Base-by-base conservation (phyloP, 2,888 invertebrate species). In the Coleophora flavipennella region DNA sequence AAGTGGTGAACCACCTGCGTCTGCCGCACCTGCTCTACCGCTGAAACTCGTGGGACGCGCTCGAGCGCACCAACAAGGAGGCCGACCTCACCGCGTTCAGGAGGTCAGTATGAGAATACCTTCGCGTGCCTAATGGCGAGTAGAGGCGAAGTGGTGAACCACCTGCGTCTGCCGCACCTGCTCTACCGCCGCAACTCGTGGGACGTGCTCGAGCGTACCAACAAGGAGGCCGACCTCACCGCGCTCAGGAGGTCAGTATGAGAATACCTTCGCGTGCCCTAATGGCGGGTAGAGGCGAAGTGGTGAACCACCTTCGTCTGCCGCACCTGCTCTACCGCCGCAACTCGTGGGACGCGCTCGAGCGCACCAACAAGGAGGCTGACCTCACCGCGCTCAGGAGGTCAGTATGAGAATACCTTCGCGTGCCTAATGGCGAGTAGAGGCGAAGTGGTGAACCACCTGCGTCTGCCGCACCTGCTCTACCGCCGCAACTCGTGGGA, bases 111-210 rank as follows among this genome's bases (percentile, higher is more conserved):
- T n/a, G n/a, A n/a, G n/a, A n/a, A n/a, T n/a, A n/a, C n/a, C n/a
- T 98, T 97, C 73, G 91, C 94, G 44, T 95, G 94, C 50, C 77
- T 97, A 25, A 87, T 97, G 37, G 93, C 92, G 36, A 91, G 92
- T 0, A 95, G 97, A 55, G 98, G 97, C 1, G 96, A 97, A 59
- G 93, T 97, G 35, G 92, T 92, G 0, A 99, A 99, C 72, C 95
- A 95, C 67, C 75, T 98, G 41, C 88, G 97, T 0, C 79, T 99
- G 53, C 94, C 95, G 9, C 91, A 96, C 74, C 83, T 99, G 38
- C 83, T 95, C 40, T 94, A 93, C 67, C 87, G 94, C 1, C 91
- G 93, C 58, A 94, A 92, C 63, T 71, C 80, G 0, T 79, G 79
- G 77, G 80, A 83, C 59, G 70, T 74, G 35, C 55, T 70, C 35